Evolutionary conservation across 2,113 vertebrate genomes (phyloP).

Genomic region (Rhabdornis inornatus): DNA sequence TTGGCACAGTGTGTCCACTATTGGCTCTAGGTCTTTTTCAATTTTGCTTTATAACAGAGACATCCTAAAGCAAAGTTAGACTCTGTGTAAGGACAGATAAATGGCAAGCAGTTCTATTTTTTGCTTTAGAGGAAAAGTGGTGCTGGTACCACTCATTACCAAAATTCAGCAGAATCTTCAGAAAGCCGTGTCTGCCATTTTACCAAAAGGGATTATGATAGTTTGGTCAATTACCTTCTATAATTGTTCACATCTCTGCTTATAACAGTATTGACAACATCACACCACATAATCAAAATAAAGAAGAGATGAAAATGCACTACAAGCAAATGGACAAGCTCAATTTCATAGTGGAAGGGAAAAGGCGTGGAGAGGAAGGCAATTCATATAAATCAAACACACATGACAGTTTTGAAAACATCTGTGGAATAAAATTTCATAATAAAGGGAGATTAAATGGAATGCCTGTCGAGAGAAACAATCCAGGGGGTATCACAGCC

Average conservation of each 20-base stretch:
- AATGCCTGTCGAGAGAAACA: background rate
- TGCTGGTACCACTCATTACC: background rate
- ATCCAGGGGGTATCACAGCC: background rate
- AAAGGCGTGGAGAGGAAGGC: background rate
- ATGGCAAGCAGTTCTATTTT: background rate
- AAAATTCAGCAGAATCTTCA: background rate
- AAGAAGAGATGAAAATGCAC: background rate
- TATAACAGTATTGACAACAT: background rate
- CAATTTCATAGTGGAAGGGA: background rate
- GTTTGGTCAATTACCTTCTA: background rate
- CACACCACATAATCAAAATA: background rate
- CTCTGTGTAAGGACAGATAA: background rate
- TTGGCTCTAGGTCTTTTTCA: background rate
- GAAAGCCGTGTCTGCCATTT: background rate
- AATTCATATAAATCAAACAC: background rate
- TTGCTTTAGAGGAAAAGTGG: background rate
- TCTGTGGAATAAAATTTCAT: background rate
- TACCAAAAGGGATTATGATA: background rate
- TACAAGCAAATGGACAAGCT: background rate
- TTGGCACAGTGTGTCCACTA: background rate
- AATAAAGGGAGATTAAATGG: constrained; percentile 2
- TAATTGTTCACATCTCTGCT: background rate
- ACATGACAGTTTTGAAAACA: constrained; percentile 1
- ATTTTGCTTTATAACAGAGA: background rate
- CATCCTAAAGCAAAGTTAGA: background rate